Evolutionary conservation across 2,113 vertebrate species (phyloP).

Genomic region (Deroptyus accipitrinus): DNA sequence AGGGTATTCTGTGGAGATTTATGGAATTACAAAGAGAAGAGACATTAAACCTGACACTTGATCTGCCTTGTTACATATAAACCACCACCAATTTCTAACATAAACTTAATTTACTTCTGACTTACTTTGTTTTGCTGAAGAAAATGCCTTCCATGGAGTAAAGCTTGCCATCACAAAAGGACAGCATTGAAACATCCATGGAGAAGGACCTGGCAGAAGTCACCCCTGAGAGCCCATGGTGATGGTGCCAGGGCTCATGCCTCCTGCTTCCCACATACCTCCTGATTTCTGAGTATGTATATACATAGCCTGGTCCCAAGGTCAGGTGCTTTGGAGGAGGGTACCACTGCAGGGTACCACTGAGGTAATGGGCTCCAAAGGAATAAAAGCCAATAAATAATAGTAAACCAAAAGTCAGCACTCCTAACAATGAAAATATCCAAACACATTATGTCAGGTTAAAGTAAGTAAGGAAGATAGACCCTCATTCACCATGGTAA

Average conservation of each 20-base stretch:
- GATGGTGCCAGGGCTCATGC: no score
- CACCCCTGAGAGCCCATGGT: rapidly evolving
- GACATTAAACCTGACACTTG: not conserved
- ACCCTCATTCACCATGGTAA: rapidly evolving
- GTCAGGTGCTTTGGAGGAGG: not conserved
- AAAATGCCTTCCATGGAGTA: not conserved
- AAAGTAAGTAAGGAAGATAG: not conserved
- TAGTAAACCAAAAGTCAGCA: not conserved
- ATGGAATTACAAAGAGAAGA: not conserved
- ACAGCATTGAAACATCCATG: not conserved
- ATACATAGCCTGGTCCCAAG: not conserved
- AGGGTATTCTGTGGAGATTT: not conserved
- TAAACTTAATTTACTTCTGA: not conserved
- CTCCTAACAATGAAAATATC: not conserved
- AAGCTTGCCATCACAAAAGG: not conserved
- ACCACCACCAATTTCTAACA: not conserved
- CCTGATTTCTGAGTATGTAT: rapidly evolving
- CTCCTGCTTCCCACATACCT: not conserved
- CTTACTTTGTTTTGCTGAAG: not conserved
- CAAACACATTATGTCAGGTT: not conserved
- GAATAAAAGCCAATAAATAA: not conserved
- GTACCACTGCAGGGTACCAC: not conserved
- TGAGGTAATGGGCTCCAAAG: not conserved
- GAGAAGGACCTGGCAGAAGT: not conserved
- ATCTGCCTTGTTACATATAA: not conserved